Evolutionary conservation across 2,888 invertebrate genomes (phyloP).

Genomic region (Chrysina gloriosa): DNA sequence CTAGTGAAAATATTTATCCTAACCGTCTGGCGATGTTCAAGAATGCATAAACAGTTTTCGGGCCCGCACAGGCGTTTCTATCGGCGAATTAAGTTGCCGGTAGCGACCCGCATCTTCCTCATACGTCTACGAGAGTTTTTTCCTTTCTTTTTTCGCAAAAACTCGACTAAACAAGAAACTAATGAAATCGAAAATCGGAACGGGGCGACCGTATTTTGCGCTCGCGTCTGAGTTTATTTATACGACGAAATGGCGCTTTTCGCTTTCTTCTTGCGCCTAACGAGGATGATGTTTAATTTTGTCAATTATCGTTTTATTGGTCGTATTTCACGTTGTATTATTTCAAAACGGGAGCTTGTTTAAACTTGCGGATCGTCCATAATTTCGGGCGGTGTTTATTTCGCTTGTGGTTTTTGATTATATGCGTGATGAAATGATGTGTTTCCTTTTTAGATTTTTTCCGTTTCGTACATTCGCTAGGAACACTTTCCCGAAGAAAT

Average conservation of each 20-base stretch:
- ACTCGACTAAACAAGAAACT: neutral
- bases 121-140: neutral
- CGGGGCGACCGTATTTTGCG: neutral
- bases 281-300: constrained; percentile 1
- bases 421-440: too few relatives aligned
- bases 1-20: constrained; percentile 35
- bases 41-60: constrained; percentile 37
- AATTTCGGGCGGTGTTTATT: neutral
- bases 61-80: neutral
- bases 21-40: constrained; percentile 31
- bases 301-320: neutral
- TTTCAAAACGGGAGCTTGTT: neutral
- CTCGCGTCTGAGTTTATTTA: neutral
- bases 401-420: neutral
- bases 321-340: neutral
- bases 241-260: neutral
- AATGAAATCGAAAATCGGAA: constrained; percentile 13
- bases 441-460: too few relatives aligned
- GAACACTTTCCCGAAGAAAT: too few relatives aligned
- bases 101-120: too few relatives aligned
- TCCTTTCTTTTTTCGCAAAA: neutral
- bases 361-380: neutral
- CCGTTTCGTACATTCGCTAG: too few relatives aligned
- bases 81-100: neutral
- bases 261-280: neutral